Percentiles rank a stretch among this genome's conserved stretches.
Conservation (phyloP, 2,888 invertebrate genomes). For the Oscheius onirici region DNA sequence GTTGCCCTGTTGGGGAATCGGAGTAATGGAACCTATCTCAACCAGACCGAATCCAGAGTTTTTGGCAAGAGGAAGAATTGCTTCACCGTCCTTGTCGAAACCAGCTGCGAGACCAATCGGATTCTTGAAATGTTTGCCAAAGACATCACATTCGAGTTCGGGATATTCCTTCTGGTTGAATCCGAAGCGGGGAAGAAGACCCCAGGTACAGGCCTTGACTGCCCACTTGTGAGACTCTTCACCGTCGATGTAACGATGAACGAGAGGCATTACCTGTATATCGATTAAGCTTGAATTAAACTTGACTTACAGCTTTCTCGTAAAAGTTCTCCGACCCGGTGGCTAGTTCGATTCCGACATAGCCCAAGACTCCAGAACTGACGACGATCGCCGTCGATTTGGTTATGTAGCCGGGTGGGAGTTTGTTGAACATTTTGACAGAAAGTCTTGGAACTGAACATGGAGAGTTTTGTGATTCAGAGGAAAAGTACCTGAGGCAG, state of each 20-base stretch:
- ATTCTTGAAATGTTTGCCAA: conserved; percentile 80
- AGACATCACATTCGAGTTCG: conserved; percentile 59
- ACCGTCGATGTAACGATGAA: conserved; percentile 62
- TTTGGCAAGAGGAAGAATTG: conserved; percentile 82
- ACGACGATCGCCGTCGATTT: conserved; percentile 46
- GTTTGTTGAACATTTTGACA: conserved; percentile 49
- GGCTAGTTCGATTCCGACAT: conserved; percentile 49
- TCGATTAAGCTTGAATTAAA: no score
- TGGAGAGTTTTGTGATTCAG: background rate
- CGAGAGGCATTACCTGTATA: conserved; percentile 60
- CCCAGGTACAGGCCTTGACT: conserved; percentile 60
- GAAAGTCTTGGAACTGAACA: conserved; percentile 37
- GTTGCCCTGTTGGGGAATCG: conserved; percentile 90
- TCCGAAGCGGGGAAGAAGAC: conserved; percentile 60
- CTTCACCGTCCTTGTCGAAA: conserved; percentile 84
- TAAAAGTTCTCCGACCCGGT: conserved; percentile 65
- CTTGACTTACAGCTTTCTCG: conserved; percentile 56
- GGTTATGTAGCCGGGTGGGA: conserved; percentile 55
- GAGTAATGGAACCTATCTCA: conserved; percentile 91
- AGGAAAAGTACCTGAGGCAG: conserved; percentile 35
- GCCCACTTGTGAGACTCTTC: conserved; percentile 65
- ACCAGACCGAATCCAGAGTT: conserved; percentile 89
- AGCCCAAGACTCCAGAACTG: conserved; percentile 43
- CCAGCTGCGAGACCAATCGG: conserved; percentile 96
- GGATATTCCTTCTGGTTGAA: conserved; percentile 64